Conservation (phyloP, 2,113 vertebrate genomes). For the Tursiops truncatus region DNA sequence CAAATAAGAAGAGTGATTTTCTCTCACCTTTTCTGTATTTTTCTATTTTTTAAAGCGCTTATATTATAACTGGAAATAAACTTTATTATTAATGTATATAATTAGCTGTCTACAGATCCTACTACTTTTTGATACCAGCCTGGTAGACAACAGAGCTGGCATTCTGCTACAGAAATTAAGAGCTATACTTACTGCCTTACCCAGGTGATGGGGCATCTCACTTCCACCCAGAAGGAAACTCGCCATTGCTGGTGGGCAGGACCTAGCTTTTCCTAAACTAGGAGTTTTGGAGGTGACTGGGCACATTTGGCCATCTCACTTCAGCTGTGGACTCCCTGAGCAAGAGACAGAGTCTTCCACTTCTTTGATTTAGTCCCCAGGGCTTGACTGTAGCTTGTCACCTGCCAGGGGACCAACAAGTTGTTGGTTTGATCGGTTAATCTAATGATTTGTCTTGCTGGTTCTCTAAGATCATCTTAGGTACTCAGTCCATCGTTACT, state of each 20-base stretch:
- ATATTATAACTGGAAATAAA: neutral
- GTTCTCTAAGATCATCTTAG: neutral
- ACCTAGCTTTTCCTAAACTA: neutral
- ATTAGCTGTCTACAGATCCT: neutral
- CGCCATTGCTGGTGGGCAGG: neutral
- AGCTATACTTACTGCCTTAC: neutral
- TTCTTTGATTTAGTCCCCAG: neutral
- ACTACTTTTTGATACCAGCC: neutral
- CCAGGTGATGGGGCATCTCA: neutral
- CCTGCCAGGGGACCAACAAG: neutral
- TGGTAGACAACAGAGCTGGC: neutral
- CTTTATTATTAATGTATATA: neutral
- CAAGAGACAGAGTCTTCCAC: neutral
- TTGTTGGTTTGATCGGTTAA: neutral
- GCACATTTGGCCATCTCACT: neutral
- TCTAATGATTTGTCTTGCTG: neutral
- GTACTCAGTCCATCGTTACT: neutral
- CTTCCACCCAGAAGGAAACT: neutral
- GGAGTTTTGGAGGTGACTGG: neutral
- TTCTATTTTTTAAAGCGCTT: neutral
- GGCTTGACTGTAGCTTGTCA: neutral
- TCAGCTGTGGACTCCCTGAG: neutral
- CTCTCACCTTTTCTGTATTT: slow-evolving; percentile 5
- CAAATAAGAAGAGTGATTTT: neutral
- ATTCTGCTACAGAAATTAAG: neutral